Conservation (phyloP, 2,797 vertebrate species). For the Mionectes olivaceus region DNA sequence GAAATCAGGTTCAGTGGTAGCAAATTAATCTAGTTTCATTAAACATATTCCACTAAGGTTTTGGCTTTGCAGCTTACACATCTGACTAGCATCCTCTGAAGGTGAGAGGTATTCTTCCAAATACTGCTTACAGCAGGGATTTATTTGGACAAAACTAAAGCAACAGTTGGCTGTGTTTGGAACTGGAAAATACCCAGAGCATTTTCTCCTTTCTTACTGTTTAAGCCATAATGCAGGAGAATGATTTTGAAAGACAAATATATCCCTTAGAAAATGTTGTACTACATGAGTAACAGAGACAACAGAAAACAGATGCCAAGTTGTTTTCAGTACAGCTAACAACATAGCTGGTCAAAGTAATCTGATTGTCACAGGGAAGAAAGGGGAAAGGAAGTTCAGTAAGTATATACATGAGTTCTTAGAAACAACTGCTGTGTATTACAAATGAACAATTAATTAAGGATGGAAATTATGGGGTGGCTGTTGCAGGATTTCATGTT, state of each 20-base stretch:
- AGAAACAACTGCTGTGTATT: background rate
- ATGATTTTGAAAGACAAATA: background rate
- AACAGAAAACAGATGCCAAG: background rate
- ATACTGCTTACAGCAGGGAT: background rate
- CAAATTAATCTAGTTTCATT: background rate
- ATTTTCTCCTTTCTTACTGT: background rate
- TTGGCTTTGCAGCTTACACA: background rate
- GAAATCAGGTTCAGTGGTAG: background rate
- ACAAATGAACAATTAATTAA: background rate
- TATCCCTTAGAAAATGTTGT: background rate
- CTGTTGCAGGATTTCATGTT: background rate
- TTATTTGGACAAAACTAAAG: background rate
- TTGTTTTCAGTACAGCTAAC: background rate
- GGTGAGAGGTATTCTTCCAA: background rate
- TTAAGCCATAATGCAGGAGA: background rate
- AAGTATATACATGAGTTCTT: background rate
- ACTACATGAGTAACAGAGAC: background rate
- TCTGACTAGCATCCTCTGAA: background rate
- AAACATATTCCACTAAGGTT: background rate
- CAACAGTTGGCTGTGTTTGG: background rate
- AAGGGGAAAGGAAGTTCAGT: background rate
- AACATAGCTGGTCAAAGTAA: background rate
- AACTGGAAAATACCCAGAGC: background rate
- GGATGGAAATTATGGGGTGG: background rate
- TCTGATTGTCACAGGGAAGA: background rate